Conservation (phyloP, 1,140 invertebrate genomes). For the Parapsyche elsis region DNA sequence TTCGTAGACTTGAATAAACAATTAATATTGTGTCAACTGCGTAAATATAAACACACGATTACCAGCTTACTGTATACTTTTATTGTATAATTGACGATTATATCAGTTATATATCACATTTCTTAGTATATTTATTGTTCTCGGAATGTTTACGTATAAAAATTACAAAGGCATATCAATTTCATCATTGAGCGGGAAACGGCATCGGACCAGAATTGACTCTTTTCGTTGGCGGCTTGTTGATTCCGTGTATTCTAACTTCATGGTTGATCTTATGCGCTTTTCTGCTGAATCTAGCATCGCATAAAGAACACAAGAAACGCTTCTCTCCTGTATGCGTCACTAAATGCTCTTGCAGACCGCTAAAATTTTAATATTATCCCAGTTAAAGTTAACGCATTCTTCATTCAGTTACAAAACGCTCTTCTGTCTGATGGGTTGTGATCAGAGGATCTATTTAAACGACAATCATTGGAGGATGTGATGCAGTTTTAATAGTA, state of each 20-base stretch:
- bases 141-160: neutral
- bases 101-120: neutral
- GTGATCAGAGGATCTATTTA: too few species aligned
- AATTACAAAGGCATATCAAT: conserved; percentile 7
- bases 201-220: neutral
- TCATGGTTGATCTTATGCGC: conserved; percentile 51
- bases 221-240: conserved; percentile 19
- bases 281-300: conserved; percentile 50
- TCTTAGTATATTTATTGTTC: too few species aligned
- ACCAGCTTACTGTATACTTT: too few species aligned
- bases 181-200: neutral
- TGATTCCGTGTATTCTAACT: conserved; percentile 44
- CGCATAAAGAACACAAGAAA: conserved; percentile 59
- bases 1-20: too few species aligned
- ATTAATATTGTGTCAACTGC: too few species aligned
- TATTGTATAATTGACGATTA: neutral
- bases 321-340: conserved; percentile 60
- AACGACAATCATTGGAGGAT: too few species aligned
- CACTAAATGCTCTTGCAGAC: conserved; percentile 49
- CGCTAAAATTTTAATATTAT: conserved; percentile 38
- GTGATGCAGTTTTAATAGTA: too few species aligned
- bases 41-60: too few species aligned
- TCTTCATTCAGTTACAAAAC: too few species aligned
- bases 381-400: conserved; percentile 4
- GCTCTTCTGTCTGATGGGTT: too few species aligned